Conservation (phyloP, 2,797 vertebrate species). For the Etheostoma nigrum region DNA sequence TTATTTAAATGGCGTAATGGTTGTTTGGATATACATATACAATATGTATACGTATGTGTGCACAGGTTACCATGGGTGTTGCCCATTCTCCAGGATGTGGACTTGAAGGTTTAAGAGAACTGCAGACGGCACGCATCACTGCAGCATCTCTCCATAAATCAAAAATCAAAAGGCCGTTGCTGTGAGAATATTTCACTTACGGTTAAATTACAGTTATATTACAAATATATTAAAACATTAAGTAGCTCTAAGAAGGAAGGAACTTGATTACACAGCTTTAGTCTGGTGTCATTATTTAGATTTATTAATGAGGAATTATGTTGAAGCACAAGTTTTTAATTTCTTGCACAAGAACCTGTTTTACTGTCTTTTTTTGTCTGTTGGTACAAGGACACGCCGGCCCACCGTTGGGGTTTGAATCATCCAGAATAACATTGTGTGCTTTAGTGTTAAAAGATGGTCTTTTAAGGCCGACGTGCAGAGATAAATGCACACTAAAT, state of each 20-base stretch:
- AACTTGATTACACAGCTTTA: background rate
- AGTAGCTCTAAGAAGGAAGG: background rate
- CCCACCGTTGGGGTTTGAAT: background rate
- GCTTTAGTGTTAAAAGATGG: background rate
- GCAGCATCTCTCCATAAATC: no score
- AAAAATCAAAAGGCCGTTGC: background rate
- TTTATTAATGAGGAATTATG: background rate
- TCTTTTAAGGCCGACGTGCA: background rate
- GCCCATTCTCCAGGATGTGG: background rate
- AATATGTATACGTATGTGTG: no score
- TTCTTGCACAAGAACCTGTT: background rate
- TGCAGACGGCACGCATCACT: background rate
- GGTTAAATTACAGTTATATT: background rate
- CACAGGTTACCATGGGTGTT: no score
- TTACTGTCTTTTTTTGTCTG: background rate
- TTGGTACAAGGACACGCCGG: background rate
- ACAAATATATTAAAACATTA: background rate
- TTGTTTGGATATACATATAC: background rate
- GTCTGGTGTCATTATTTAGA: background rate
- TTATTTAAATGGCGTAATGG: background rate
- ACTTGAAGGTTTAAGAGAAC: background rate
- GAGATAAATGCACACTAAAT: background rate
- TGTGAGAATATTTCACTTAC: background rate
- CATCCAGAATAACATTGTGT: no score
- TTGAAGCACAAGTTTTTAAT: background rate